Evolutionary conservation across 2,113 vertebrate species (phyloP).

Genomic region (Pachypanchax playfairii): DNA sequence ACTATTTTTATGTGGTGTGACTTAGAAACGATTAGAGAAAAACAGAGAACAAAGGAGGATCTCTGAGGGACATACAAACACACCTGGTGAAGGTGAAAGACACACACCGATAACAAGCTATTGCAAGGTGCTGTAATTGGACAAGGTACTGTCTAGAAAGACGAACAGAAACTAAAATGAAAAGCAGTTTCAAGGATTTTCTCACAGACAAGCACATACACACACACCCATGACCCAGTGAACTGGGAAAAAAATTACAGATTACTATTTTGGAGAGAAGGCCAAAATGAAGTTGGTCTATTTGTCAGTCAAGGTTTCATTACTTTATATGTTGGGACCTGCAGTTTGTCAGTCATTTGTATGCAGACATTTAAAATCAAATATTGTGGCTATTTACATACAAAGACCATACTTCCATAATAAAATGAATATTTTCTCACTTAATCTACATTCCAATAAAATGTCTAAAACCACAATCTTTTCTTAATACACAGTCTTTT

Average conservation of each 20-base stretch:
- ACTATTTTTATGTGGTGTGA: slow-evolving; percentile 10
- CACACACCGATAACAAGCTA: slow-evolving; percentile 24
- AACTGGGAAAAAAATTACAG: slow-evolving; percentile 10
- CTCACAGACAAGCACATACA: neutral
- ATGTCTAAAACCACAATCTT: neutral
- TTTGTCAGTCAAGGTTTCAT: neutral
- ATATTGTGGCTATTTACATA: neutral
- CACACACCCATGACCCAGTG: neutral
- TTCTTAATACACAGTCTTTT: neutral
- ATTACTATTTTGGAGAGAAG: neutral
- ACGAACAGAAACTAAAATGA: slow-evolving; percentile 36
- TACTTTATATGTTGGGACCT: neutral
- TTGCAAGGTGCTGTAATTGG: slow-evolving; percentile 52
- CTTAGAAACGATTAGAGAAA: slow-evolving; percentile 31
- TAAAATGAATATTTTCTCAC: no score
- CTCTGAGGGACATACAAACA: slow-evolving; percentile 48
- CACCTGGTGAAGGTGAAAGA: slow-evolving; percentile 28
- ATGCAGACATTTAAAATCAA: neutral
- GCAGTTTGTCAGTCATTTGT: neutral
- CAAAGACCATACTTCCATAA: neutral
- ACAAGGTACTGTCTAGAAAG: slow-evolving; percentile 42
- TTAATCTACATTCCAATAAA: no score
- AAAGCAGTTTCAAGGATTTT: slow-evolving; percentile 21
- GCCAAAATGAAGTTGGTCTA: no score
- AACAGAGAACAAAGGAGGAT: slow-evolving; percentile 42